These are phyloP conservation scores for Calosoma granatense DNA, from an alignment of 1,140 invertebrate species.

Conservation along the genomic window DNA sequence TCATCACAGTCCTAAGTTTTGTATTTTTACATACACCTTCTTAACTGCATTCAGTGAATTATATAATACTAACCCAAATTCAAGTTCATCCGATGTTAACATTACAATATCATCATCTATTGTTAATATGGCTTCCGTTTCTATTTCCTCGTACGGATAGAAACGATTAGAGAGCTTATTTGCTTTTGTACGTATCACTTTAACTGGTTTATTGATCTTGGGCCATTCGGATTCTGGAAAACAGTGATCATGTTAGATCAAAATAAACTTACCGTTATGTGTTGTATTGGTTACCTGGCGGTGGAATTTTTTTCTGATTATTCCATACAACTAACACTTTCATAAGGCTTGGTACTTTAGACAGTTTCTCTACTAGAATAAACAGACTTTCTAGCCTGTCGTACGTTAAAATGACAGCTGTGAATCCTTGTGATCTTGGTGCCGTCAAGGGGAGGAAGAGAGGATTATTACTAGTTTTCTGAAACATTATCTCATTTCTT, in stretches of 20 bases:
- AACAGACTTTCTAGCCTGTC: slow-evolving; percentile 85
- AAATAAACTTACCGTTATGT: background rate
- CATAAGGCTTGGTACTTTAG: slow-evolving; percentile 70
- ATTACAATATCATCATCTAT: slow-evolving; percentile 93
- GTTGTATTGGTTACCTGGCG: slow-evolving; percentile 52
- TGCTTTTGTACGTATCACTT: slow-evolving; percentile 81
- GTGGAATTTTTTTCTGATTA: slow-evolving; percentile 79
- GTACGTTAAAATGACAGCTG: slow-evolving; percentile 85
- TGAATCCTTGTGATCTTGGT: slow-evolving; percentile 78
- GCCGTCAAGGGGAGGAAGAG: slow-evolving; percentile 76
- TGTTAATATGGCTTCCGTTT: slow-evolving; percentile 84
- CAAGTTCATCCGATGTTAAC: slow-evolving; percentile 85
- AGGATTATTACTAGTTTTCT: slow-evolving; percentile 48
- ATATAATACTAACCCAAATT: slow-evolving; percentile 53
- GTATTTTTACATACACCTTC: no score
- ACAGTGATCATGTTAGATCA: no score
- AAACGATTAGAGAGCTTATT: slow-evolving; percentile 93
- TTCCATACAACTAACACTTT: slow-evolving; percentile 91
- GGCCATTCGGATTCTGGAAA: slow-evolving; percentile 72
- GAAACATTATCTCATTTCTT: slow-evolving; percentile 14
- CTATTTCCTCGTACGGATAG: slow-evolving; percentile 85
- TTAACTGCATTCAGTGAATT: slow-evolving; percentile 6
- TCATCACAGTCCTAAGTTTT: no score
- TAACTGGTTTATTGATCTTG: slow-evolving; percentile 76
- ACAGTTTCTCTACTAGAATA: slow-evolving; percentile 68